A percentile compares a stretch with the other conserved stretches of the same genome.
These are phyloP conservation scores for Hetaerina americana DNA, from an alignment of 1,140 invertebrate species.

Conservation along the genomic window DNA sequence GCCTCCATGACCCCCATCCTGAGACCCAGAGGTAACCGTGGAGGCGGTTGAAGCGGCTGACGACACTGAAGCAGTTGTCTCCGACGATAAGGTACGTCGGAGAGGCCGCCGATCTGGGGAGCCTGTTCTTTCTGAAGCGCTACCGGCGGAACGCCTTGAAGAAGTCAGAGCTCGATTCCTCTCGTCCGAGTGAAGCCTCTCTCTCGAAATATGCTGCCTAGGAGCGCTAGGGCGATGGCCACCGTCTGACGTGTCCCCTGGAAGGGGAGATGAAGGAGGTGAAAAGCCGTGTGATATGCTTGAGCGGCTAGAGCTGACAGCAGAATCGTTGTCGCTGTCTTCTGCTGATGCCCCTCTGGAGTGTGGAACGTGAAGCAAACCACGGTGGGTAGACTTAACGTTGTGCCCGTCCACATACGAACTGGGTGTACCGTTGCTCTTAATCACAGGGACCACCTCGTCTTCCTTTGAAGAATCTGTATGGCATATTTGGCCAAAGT, in stretches of 20 bases:
- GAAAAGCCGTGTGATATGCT: slow-evolving; percentile 54
- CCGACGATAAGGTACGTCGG: slow-evolving; percentile 41
- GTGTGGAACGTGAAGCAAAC: slow-evolving; percentile 1
- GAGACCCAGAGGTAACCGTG: slow-evolving; percentile 46
- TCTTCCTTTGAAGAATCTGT: slow-evolving; percentile 1
- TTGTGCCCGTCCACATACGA: slow-evolving; percentile 23
- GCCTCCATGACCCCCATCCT: slow-evolving; percentile 23
- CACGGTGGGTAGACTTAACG: slow-evolving; percentile 34
- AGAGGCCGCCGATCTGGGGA: slow-evolving; percentile 13
- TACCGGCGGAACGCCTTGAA: not conserved
- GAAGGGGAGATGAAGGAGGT: slow-evolving; percentile 39
- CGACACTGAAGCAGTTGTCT: slow-evolving; percentile 37
- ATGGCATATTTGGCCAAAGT: slow-evolving; percentile 28
- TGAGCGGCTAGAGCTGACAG: slow-evolving; percentile 62
- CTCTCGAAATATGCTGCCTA: not conserved
- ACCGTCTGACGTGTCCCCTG: slow-evolving; percentile 20
- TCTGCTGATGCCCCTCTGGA: slow-evolving; percentile 27
- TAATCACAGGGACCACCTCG: slow-evolving; percentile 11
- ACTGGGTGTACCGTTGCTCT: slow-evolving; percentile 2
- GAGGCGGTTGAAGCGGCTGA: slow-evolving; percentile 40
- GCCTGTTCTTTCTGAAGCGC: not conserved
- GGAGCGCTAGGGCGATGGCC: slow-evolving; percentile 7
- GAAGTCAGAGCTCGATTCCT: not conserved
- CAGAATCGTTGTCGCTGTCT: slow-evolving; percentile 76
- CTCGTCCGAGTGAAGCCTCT: not conserved